Base-by-base conservation (phyloP, 2,888 invertebrate species). In the Neelides folsomi region DNA sequence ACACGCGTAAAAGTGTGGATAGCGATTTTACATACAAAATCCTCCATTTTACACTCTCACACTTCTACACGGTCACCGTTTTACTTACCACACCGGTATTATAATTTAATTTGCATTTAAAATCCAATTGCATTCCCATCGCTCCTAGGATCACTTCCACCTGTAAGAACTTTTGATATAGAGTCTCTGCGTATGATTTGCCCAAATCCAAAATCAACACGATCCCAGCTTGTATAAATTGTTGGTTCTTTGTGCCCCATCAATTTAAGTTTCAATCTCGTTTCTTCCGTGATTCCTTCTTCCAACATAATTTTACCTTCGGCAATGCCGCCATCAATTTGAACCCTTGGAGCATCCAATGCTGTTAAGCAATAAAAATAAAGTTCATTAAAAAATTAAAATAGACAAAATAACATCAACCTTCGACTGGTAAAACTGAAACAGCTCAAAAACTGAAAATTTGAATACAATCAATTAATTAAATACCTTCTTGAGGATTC, bases 401-500 rank as follows among this genome's bases (percentile, higher is more conserved):
- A 9, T 39, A 3, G 4, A 39, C 8, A 9, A 15, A n/a, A 39
- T 36, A 9, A 36, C 36, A 36, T 9, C 8, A 8, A 9, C 10
- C 36, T 9, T 36, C 8, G 8, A 9, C 36, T 36, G 36, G 8
- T 36, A 36, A 8, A 9, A 9, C 36, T 9, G 10, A 8, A 8
- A 36, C 10, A 10, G 10, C 10, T 3, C 39, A 8, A 39, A 3
- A 9, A 39, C 5, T 15, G 8, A 5, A 12, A 4, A 15, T 42
- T 16, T 5, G 27, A 7, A 27, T 6, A 42, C 13, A 18, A 42
- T 42, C 4, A 7, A 16, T 42, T 42, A 15, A 16, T 5, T 5
- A 42, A 15, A 15, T 42, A 57, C 59, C 62, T 63, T 60, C 51
- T 47, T 63, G 63, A n/a, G 63, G 58, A 44, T 58, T 56, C 63